phyloP scores from a whole-genome alignment of 2,113 vertebrate species.

The Cinclus mexicanus region DNA sequence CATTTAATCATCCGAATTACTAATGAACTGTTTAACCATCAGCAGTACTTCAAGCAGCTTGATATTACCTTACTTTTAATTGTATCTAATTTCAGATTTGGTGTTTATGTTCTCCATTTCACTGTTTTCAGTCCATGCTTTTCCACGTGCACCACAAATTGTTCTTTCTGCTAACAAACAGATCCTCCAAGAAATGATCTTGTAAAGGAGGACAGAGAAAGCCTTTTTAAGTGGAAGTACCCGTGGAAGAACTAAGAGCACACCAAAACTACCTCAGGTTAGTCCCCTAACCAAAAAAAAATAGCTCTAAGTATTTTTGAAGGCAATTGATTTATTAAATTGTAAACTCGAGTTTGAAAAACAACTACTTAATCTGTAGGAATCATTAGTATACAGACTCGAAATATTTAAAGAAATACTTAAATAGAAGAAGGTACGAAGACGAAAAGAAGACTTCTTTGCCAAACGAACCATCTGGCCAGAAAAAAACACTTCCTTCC shows the following conservation, averaged over 20 bases:
- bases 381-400: rapidly evolving
- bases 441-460: rapidly evolving
- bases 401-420: rapidly evolving
- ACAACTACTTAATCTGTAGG: rapidly evolving
- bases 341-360: rapidly evolving
- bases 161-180: neutral
- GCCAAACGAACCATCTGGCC: rapidly evolving
- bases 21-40: neutral
- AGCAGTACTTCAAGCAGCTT: neutral
- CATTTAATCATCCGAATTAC: neutral
- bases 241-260: neutral
- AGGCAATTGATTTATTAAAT: rapidly evolving
- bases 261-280: rapidly evolving
- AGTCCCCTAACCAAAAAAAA: neutral
- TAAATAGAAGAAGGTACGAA: rapidly evolving
- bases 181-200: neutral
- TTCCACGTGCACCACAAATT: no score
- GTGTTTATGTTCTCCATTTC: rapidly evolving
- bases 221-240: rapidly evolving
- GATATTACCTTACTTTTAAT: rapidly evolving
- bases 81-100: neutral
- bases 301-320: rapidly evolving
- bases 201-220: neutral
- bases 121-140: neutral
- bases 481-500: rapidly evolving